Percentiles rank a stretch among this genome's conserved stretches.
phyloP scores from a whole-genome alignment of 2,888 invertebrate genomes.

The Diaperis boleti region DNA sequence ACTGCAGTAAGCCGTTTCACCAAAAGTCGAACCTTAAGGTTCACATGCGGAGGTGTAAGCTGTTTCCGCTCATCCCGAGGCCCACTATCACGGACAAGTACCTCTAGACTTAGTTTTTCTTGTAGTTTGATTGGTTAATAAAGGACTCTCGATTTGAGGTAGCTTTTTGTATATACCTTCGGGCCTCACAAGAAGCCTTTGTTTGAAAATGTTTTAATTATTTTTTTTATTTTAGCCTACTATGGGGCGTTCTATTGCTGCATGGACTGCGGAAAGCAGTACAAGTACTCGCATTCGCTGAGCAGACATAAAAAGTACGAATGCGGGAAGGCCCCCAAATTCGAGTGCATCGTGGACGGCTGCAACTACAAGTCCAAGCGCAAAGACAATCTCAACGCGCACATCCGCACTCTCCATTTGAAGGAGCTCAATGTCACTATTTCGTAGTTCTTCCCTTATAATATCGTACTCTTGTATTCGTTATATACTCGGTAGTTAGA shows the following conservation, averaged over 20 bases:
- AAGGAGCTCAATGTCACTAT: slow-evolving; percentile 45
- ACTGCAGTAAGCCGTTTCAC: slow-evolving; percentile 60
- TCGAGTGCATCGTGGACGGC: slow-evolving; percentile 52
- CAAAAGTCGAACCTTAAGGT: slow-evolving; percentile 46
- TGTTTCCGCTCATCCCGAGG: slow-evolving; percentile 17
- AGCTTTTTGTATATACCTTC: background rate
- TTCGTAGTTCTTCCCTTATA: slow-evolving; percentile 10
- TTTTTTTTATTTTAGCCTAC: slow-evolving; percentile 37
- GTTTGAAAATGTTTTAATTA: too few relatives aligned
- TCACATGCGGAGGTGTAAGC: slow-evolving; percentile 41
- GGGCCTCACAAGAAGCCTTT: too few relatives aligned
- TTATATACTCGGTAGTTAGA: too few relatives aligned
- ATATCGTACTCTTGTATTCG: too few relatives aligned
- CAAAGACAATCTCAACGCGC: slow-evolving; percentile 56
- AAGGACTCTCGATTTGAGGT: background rate
- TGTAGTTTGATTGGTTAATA: background rate
- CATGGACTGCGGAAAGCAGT: slow-evolving; percentile 52
- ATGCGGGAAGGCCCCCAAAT: slow-evolving; percentile 56
- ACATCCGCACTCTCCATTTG: slow-evolving; percentile 51
- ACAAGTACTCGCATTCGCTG: slow-evolving; percentile 56
- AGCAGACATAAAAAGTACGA: slow-evolving; percentile 56
- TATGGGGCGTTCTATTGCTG: slow-evolving; percentile 43
- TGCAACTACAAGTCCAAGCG: slow-evolving; percentile 56
- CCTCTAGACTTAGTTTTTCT: slow-evolving; percentile 1
- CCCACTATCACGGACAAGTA: slow-evolving; percentile 5